These are phyloP conservation scores for Erpetoichthys calabaricus DNA, from an alignment of 2,797 vertebrate species.

Conservation along the genomic window DNA sequence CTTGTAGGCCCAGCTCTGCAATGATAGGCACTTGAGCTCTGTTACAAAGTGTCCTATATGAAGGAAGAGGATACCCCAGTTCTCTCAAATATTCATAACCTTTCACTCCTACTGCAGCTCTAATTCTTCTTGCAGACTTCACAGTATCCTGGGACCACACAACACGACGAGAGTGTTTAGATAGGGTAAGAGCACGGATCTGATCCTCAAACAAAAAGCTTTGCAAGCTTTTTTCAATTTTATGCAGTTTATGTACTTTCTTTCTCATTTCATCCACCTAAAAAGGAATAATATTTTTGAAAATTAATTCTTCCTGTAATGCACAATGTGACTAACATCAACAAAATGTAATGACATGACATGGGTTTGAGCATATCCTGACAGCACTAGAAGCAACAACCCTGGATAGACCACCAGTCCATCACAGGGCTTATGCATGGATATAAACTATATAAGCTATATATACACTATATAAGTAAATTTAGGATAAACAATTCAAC, in stretches of 20 bases:
- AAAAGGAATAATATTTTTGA: not conserved
- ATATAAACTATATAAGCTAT: too few species aligned
- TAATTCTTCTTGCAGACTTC: slow-evolving; percentile 52
- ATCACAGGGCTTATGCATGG: too few species aligned
- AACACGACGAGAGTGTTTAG: slow-evolving; percentile 54
- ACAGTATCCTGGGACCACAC: slow-evolving; percentile 63
- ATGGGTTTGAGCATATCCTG: too few species aligned
- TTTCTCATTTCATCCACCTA: slow-evolving; percentile 65
- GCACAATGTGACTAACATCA: too few species aligned
- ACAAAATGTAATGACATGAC: too few species aligned
- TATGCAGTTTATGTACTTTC: slow-evolving; percentile 49
- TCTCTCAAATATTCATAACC: slow-evolving; percentile 60
- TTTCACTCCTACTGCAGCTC: slow-evolving; percentile 51
- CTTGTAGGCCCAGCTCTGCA: slow-evolving; percentile 51
- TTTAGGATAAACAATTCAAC: too few species aligned
- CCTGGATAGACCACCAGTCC: too few species aligned
- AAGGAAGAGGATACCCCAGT: slow-evolving; percentile 58
- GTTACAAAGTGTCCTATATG: slow-evolving; percentile 62
- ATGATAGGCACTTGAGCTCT: slow-evolving; percentile 59
- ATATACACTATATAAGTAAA: too few species aligned
- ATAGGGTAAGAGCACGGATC: slow-evolving; percentile 55
- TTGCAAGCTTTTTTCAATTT: slow-evolving; percentile 57
- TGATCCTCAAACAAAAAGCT: slow-evolving; percentile 62
- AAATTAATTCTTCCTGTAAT: too few species aligned
- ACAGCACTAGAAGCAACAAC: too few species aligned